These are phyloP conservation scores for Solea solea DNA, from an alignment of 2,113 vertebrate genomes.

Conservation along the genomic window DNA sequence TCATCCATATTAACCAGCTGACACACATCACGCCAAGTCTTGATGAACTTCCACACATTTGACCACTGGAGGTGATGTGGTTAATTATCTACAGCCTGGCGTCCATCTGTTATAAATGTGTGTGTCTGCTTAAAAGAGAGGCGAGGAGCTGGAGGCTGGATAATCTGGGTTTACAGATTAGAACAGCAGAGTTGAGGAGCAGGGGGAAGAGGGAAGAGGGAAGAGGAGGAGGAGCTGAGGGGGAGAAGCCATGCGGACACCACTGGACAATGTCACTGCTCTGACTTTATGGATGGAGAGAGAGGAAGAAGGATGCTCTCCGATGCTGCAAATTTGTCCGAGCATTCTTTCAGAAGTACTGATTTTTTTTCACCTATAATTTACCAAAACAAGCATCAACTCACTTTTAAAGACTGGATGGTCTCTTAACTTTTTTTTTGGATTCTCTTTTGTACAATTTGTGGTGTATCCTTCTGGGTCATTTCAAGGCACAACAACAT, in stretches of 20 bases:
- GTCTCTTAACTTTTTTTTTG: constrained; percentile 30
- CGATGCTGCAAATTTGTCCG: constrained; percentile 11
- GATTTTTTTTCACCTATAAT: constrained; percentile 11
- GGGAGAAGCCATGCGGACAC: constrained; percentile 46
- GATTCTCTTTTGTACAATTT: constrained; percentile 20
- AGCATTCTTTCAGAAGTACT: neutral
- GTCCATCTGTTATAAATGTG: constrained; percentile 79
- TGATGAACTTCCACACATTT: constrained; percentile 34
- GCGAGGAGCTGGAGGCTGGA: constrained; percentile 62
- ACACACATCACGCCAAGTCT: constrained; percentile 24
- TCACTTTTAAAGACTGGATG: neutral
- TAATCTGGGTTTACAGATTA: constrained; percentile 92
- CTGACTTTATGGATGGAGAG: constrained; percentile 17
- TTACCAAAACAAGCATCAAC: neutral
- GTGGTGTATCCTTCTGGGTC: constrained; percentile 27
- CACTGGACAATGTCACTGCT: constrained; percentile 35
- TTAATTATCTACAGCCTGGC: constrained; percentile 69
- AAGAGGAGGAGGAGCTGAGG: constrained; percentile 42
- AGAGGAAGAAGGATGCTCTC: constrained; percentile 25
- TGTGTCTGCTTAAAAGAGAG: constrained; percentile 43
- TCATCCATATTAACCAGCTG: constrained; percentile 31
- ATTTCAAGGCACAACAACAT: constrained; percentile 20
- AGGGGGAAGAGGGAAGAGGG: constrained; percentile 52
- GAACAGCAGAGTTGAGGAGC: constrained; percentile 67
- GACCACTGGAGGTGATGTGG: constrained; percentile 39